phyloP scores from a whole-genome alignment of 2,888 invertebrate genomes.

The Chrysolina oricalcia region DNA sequence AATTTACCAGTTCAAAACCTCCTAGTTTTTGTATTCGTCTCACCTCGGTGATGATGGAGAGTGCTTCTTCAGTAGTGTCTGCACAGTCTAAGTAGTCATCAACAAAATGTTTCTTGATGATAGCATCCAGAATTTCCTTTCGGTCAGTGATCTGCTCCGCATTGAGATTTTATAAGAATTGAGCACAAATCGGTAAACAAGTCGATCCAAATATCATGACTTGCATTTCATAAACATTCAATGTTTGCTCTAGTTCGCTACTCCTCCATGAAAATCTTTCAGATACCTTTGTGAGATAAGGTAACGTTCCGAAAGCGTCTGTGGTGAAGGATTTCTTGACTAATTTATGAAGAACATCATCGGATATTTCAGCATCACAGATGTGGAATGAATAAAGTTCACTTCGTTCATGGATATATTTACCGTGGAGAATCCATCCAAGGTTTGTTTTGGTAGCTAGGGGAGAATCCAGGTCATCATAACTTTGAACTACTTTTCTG shows the following conservation, averaged over 20 bases:
- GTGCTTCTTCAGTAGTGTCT: background rate
- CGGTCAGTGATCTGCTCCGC: background rate
- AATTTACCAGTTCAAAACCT: slow-evolving; percentile 47
- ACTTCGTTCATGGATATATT: too few species aligned
- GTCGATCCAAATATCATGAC: background rate
- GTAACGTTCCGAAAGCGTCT: too few species aligned
- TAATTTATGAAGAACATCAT: slow-evolving; percentile 9
- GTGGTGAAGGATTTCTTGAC: slow-evolving; percentile 17
- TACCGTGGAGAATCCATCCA: too few species aligned
- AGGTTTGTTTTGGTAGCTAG: too few species aligned
- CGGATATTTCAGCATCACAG: background rate
- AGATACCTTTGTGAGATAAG: background rate
- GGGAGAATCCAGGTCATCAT: too few species aligned
- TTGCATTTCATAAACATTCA: slow-evolving; percentile 5
- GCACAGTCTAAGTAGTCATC: slow-evolving; percentile 7
- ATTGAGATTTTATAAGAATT: background rate
- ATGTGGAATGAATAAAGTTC: background rate
- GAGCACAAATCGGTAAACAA: background rate
- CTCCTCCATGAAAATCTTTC: background rate
- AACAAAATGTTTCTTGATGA: background rate
- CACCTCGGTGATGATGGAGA: background rate
- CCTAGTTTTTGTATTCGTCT: slow-evolving; percentile 15
- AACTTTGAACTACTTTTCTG: too few species aligned
- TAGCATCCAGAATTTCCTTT: background rate
- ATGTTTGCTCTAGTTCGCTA: background rate